Conservation (phyloP, 2,113 vertebrate species). For the Bombycilla garrulus region DNA sequence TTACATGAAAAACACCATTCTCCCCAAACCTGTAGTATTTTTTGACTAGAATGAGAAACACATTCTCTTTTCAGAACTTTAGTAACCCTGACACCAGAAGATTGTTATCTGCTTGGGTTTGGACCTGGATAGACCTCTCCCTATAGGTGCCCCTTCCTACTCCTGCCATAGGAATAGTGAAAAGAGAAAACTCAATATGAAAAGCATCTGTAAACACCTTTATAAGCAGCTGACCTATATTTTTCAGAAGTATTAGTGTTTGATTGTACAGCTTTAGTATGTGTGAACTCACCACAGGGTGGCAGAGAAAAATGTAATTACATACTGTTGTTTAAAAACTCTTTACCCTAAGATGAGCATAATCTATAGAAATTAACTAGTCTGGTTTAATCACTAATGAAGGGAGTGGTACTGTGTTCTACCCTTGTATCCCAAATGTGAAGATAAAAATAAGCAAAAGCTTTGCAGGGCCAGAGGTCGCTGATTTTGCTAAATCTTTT, state of each 20-base stretch:
- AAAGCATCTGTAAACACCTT: neutral
- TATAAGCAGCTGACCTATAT: neutral
- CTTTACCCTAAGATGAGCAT: neutral
- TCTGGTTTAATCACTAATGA: neutral
- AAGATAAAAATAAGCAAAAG: conserved; percentile 4
- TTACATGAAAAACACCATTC: neutral
- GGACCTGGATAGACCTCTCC: neutral
- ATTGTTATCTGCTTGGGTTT: neutral
- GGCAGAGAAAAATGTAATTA: neutral
- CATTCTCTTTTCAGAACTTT: neutral
- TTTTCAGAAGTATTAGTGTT: neutral
- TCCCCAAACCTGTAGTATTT: neutral
- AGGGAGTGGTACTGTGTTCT: neutral
- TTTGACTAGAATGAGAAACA: neutral
- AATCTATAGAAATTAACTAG: conserved; percentile 2
- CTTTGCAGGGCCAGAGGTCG: neutral
- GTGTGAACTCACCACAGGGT: neutral
- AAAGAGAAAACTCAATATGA: neutral
- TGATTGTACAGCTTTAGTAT: neutral
- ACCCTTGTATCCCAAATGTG: neutral
- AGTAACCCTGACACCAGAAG: neutral
- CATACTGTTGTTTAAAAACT: neutral
- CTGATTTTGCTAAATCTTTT: too few relatives aligned
- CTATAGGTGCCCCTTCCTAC: neutral
- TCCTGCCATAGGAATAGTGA: neutral